phyloP scores from a whole-genome alignment of 2,797 vertebrate species.

The Aselliscus stoliczkanus region DNA sequence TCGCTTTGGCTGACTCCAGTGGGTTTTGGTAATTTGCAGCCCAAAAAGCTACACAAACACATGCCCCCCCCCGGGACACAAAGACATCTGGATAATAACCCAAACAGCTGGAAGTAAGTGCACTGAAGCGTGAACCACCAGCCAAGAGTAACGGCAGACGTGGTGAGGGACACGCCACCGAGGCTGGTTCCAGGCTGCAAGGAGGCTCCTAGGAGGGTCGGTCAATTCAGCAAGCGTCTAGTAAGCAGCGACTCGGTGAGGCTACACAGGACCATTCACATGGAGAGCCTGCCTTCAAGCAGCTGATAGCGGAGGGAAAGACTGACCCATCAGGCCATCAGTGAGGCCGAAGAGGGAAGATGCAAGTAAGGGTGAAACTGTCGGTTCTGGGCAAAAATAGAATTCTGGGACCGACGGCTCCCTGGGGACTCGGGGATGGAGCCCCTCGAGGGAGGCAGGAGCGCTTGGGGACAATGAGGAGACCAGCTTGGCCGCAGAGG shows the following conservation, averaged over 20 bases:
- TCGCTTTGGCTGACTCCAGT: not conserved
- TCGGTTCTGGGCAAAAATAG: not conserved
- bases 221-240: not conserved
- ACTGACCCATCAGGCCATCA: not conserved
- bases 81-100: conserved; percentile 34
- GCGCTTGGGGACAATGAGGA: not conserved
- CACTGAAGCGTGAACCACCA: conserved; percentile 32
- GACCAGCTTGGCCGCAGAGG: not conserved
- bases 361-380: not conserved
- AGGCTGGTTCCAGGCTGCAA: not conserved
- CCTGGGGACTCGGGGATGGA: accelerated
- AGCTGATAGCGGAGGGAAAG: not conserved
- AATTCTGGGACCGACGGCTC: not conserved
- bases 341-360: not conserved
- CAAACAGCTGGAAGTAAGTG: conserved; percentile 69
- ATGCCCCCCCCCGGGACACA: not conserved
- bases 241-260: not conserved
- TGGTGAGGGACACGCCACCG: not conserved
- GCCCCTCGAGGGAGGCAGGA: not conserved
- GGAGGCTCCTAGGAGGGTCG: not conserved
- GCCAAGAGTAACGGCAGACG: not conserved
- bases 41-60: not conserved
- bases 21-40: not conserved
- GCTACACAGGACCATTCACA: not conserved
- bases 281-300: not conserved